Conservation (phyloP, 2,113 vertebrate species). For the Psephotus haematonotus region DNA sequence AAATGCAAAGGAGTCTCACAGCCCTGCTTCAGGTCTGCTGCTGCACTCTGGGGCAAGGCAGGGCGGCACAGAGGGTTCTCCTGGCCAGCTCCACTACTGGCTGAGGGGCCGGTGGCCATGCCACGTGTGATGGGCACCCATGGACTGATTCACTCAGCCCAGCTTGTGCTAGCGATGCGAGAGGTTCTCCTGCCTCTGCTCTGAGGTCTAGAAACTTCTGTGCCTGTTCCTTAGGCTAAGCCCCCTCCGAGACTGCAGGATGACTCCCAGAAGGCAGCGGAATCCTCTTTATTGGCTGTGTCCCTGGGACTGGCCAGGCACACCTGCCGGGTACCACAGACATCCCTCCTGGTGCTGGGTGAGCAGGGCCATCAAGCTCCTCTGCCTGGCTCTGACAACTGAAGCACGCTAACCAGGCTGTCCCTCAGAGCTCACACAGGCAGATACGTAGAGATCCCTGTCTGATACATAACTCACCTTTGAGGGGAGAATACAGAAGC, state of each 20-base stretch:
- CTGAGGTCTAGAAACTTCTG: neutral
- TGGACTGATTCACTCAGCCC: neutral
- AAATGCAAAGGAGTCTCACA: neutral
- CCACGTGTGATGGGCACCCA: rapidly evolving
- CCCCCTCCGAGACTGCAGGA: neutral
- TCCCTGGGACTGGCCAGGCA: neutral
- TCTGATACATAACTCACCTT: neutral
- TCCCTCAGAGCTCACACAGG: neutral
- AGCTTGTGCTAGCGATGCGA: rapidly evolving
- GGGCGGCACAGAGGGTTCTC: neutral
- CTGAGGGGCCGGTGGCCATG: rapidly evolving
- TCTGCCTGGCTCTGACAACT: neutral
- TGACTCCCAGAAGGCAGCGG: neutral
- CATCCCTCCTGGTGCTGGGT: rapidly evolving
- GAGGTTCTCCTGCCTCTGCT: neutral
- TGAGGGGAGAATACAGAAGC: neutral
- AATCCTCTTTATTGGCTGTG: neutral
- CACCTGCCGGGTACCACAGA: rapidly evolving
- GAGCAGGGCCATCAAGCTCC: rapidly evolving
- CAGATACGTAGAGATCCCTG: neutral
- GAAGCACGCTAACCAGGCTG: neutral
- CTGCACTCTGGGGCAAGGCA: neutral
- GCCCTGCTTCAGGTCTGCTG: neutral
- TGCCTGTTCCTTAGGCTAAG: neutral
- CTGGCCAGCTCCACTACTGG: neutral